A percentile compares a stretch with the other conserved stretches of the same genome.
Conservation (phyloP, 1,140 invertebrate genomes). For the Leptoteleia sp. region DNA sequence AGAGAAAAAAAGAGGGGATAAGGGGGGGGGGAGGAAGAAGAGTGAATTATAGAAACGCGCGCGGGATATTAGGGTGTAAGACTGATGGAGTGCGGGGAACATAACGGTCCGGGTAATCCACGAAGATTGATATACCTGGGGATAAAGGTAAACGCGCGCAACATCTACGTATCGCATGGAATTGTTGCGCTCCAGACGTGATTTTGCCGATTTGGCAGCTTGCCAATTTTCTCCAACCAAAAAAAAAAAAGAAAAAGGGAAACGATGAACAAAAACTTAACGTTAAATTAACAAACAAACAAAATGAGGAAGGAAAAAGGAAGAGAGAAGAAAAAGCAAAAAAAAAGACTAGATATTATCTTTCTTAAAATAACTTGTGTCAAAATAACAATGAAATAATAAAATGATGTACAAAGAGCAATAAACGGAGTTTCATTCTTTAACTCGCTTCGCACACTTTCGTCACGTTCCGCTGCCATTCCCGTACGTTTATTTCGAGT, state of each 20-base stretch:
- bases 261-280: no score
- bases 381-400: slow-evolving; percentile 79
- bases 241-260: slow-evolving; percentile 65
- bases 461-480: slow-evolving; percentile 37
- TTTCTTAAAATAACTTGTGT: slow-evolving; percentile 81
- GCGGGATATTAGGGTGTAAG: slow-evolving; percentile 16
- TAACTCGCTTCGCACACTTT: slow-evolving; percentile 34
- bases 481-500: slow-evolving; percentile 14
- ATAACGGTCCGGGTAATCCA: slow-evolving; percentile 37
- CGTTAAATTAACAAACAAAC: slow-evolving; percentile 58
- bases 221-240: slow-evolving; percentile 68
- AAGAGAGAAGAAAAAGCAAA: no score
- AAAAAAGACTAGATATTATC: slow-evolving; percentile 80
- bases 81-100: slow-evolving; percentile 40
- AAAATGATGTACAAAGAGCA: slow-evolving; percentile 80
- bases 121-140: slow-evolving; percentile 53
- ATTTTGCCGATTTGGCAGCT: slow-evolving; percentile 61
- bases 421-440: slow-evolving; percentile 50
- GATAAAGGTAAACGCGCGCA: slow-evolving; percentile 50
- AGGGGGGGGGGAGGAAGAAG: no score
- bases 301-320: slow-evolving; percentile 60
- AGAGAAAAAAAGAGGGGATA: no score
- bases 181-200: slow-evolving; percentile 58
- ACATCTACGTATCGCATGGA: slow-evolving; percentile 37
- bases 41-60: slow-evolving; percentile 15